Percentiles rank a stretch among this genome's conserved stretches.
Evolutionary conservation across 23 tunicate genomes (phyloP).

Genomic region (Phallusia fumigata): DNA sequence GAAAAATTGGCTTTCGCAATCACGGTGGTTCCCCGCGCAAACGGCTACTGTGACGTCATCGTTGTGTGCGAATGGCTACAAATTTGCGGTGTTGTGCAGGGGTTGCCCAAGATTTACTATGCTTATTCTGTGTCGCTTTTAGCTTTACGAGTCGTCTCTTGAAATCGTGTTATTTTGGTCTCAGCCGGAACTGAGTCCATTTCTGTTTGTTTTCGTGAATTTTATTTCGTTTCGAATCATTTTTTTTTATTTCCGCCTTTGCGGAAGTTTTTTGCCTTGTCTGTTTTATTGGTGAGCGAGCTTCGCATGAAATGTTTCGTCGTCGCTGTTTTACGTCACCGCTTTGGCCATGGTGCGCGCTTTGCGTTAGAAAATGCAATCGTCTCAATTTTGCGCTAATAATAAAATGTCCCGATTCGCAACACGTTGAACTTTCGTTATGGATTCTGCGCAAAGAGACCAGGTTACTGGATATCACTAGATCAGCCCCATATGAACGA

Average conservation of each 20-base stretch:
- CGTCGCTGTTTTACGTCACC: neutral
- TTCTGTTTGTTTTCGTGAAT: neutral
- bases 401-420: too few species aligned
- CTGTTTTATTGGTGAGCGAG: neutral
- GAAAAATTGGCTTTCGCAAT: neutral
- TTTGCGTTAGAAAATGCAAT: neutral
- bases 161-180: neutral
- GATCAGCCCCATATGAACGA: too few species aligned
- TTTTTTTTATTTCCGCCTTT: neutral
- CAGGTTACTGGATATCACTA: too few species aligned
- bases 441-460: too few species aligned
- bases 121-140: neutral
- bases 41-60: too few species aligned
- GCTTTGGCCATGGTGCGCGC: neutral
- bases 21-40: too few species aligned
- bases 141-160: neutral
- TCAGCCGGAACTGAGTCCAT: slow-evolving; percentile 6
- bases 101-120: neutral
- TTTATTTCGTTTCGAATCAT: neutral
- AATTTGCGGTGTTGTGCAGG: too few species aligned
- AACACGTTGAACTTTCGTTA: too few species aligned
- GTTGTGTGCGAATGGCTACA: too few species aligned
- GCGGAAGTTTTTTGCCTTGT: neutral
- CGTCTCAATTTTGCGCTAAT: too few species aligned
- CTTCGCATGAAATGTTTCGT: neutral